Base-by-base conservation (phyloP, 2,888 invertebrate genomes). In the Mamestra brassicae region DNA sequence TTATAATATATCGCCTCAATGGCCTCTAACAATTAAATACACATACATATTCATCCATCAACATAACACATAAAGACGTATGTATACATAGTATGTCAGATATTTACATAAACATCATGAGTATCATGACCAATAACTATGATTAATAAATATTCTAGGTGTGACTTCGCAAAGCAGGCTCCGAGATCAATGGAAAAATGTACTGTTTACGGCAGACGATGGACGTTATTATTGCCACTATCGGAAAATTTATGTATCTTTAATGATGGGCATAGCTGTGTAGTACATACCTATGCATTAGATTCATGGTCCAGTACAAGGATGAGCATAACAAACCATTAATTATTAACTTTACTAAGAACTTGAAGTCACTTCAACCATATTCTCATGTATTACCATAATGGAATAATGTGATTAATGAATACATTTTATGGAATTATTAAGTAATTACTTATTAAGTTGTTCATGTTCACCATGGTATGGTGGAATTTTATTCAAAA, bases 151-250 rank as follows among this genome's bases (percentile, higher is more conserved):
- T 72, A 79, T 38, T 38, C 38, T 34, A 72, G 61, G 67, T 78
- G 76, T 71, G 82, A 81, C 64, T 68, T 63, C 45, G 60, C 83
- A 62, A 67, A 26, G 42, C 52, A 13, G 15, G 36, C 67, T 62
- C 26, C 8, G 69, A 74, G 74, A 79, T 71, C 62, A 60, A 71
- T 75, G 80, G 82, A 84, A 84, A 84, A 84, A 70, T 81, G 62
- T 66, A 54, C 26, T 66, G 62, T 52, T 75, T 58, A 3, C 45
- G 34, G 13, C 62, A 34, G 17, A 42, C n/a, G n/a, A 50, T 69
- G 42, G 47, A 36, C 10, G 54, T 57, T 36, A 50, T 62, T 50
- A 63, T 55, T 58, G n/a, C 17, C 36, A 74, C 58, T 67, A 73
- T 63, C 3, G 63, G 67, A 74, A 74, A 63, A 78, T 74, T 0